These are phyloP conservation scores for Stictocephala bisonia DNA, from an alignment of 2,888 invertebrate species.

Conservation along the genomic window DNA sequence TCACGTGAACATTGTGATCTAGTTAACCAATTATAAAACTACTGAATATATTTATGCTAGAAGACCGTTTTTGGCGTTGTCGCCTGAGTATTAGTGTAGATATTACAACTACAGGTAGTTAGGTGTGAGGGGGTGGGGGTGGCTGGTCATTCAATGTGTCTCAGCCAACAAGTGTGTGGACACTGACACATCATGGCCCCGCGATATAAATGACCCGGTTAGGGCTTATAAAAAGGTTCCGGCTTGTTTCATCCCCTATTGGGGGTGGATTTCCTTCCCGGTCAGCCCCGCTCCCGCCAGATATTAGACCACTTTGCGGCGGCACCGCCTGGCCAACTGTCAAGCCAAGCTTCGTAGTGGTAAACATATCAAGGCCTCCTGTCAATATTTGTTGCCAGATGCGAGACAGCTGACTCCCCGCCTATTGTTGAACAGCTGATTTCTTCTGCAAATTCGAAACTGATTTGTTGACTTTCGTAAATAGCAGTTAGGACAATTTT, in stretches of 20 bases:
- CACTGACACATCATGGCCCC: neutral
- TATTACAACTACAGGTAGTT: too few species aligned
- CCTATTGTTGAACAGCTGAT: conserved; percentile 25
- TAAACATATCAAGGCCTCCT: conserved; percentile 31
- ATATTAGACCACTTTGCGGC: conserved; percentile 48
- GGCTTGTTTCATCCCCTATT: conserved; percentile 30
- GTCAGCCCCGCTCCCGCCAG: too few species aligned
- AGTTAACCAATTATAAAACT: too few species aligned
- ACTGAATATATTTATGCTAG: too few species aligned
- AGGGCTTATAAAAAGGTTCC: conserved; percentile 49
- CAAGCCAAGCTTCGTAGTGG: neutral
- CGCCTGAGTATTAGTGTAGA: too few species aligned
- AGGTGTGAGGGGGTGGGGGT: too few species aligned
- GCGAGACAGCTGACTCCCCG: neutral
- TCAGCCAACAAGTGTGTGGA: conserved; percentile 34
- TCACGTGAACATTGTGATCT: too few species aligned
- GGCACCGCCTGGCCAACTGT: conserved; percentile 52
- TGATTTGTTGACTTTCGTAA: too few species aligned
- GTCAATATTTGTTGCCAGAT: conserved; percentile 36
- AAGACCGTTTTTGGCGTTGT: too few species aligned
- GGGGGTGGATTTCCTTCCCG: conserved; percentile 36
- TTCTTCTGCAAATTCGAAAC: neutral
- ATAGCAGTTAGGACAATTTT: too few species aligned
- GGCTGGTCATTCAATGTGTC: neutral
- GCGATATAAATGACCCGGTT: conserved; percentile 50